Percentiles rank a stretch among this genome's conserved stretches.
phyloP scores from a whole-genome alignment of 2,888 invertebrate species.

The Mesorhabditis belari region DNA sequence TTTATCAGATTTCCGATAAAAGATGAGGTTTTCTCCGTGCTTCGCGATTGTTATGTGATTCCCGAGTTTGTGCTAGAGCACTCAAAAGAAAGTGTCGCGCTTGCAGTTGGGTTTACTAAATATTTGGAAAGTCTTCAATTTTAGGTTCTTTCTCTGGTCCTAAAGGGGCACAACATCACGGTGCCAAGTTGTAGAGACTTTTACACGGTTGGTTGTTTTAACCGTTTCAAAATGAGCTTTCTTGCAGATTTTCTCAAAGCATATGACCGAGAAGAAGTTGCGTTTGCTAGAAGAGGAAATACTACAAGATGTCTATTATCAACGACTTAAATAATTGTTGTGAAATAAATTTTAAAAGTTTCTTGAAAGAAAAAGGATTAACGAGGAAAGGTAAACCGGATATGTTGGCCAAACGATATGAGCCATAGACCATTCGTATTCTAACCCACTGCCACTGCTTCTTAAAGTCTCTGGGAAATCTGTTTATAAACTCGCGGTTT shows the following conservation, averaged over 20 bases:
- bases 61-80: conserved; percentile 5
- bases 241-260: background rate
- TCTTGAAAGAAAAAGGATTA: no score
- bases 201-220: background rate
- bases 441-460: no score
- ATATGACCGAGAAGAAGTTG: background rate
- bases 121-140: background rate
- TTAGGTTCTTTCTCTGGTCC: conserved; percentile 3
- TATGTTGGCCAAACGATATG: no score
- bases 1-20: background rate
- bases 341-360: no score
- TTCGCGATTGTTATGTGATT: conserved; percentile 5
- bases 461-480: no score
- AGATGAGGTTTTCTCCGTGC: background rate
- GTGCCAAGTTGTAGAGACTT: conserved; percentile 5
- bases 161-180: background rate
- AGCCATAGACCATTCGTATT: no score
- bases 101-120: conserved; percentile 3
- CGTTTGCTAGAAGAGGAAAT: background rate
- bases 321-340: background rate
- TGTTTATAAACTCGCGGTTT: no score
- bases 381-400: no score
- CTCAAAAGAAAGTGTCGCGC: conserved; percentile 4
- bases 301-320: background rate
- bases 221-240: background rate